Evolutionary conservation across 2,113 vertebrate genomes (phyloP), one percentile per base, ranked within the genome.

Genomic region (Toxotes chatareus): DNA sequence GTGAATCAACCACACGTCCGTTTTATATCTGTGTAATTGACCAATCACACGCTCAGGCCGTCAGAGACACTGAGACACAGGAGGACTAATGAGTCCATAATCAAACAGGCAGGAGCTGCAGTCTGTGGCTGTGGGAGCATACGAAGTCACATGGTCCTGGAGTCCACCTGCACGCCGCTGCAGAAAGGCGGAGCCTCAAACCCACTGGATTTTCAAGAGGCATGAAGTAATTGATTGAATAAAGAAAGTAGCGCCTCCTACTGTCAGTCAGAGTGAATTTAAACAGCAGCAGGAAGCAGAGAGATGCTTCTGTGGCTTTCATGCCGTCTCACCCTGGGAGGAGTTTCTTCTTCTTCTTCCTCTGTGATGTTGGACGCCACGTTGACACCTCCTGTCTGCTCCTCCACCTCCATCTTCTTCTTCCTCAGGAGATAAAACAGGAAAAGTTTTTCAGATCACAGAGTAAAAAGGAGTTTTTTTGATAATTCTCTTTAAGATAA

Each of bases 391-490:
- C 12, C 66, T 19, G 23, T 51, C 31, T 63, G 67, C 79, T 81
- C 84, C 11, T 1, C 59, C 70, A 7, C 84, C 62, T 82, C 81
- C 88, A 83, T 87, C 75, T 7, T 49, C 61, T 17, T 69, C 62
- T 42, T 55, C 16, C 17, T 72, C 7, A 8, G 0, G 1, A 51
- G 13, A 72, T 0, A 38, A 16, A 80, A 72, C 46, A 66, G 0
- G n/a, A 49, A 73, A 62, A 0, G 0, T 9, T 14, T 55, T 27
- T 32, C n/a, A 32, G 7, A 47, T 11, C 3, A 12, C 7, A 21
- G 7, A n/a, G 49, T 19, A 7, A 21, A 49, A n/a, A 53, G 38
- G 38, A 7, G 38, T 2, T 55, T 55, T 55, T 21, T 55, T 55
- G 19, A 2, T 21, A 1, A 10, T 23, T 44, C 11, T 44, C 42